Evolutionary conservation across 2,888 invertebrate genomes (phyloP).

Genomic region (Beris chalybata): DNA sequence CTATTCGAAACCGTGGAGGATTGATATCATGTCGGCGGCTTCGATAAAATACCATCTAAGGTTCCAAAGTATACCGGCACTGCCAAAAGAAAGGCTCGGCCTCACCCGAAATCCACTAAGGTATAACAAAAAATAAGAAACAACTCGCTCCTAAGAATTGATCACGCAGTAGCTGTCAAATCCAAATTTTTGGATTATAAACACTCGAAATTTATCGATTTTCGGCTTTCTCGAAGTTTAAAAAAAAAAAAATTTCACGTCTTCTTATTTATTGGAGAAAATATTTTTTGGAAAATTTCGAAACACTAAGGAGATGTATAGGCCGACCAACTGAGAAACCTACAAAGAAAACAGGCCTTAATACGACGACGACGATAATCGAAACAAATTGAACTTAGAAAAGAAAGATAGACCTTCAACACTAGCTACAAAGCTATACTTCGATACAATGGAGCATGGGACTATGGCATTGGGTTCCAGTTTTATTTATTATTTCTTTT

Average conservation of each 20-base stretch:
- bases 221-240: slow-evolving; percentile 38
- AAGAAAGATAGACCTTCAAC: background rate
- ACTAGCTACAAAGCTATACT: background rate
- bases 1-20: slow-evolving; percentile 5
- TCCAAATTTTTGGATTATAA: slow-evolving; percentile 40
- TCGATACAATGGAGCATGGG: background rate
- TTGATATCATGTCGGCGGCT: slow-evolving; percentile 5
- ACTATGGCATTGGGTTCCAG: too few species aligned
- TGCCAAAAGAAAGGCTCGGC: slow-evolving; percentile 6
- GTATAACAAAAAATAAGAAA: slow-evolving; percentile 24
- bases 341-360: slow-evolving; percentile 8
- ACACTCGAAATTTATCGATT: slow-evolving; percentile 40
- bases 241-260: too few species aligned
- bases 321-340: slow-evolving; percentile 18
- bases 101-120: too few species aligned
- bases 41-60: background rate
- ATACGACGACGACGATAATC: background rate
- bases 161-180: slow-evolving; percentile 40
- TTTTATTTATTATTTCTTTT: background rate
- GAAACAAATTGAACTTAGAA: background rate
- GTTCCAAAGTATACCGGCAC: slow-evolving; percentile 1
- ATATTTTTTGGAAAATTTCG: slow-evolving; percentile 9
- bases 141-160: slow-evolving; percentile 13
- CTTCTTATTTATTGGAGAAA: background rate
- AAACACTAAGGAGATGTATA: slow-evolving; percentile 18